phyloP scores from a whole-genome alignment of 2,113 vertebrate genomes.

The Thomomys bottae region DNA sequence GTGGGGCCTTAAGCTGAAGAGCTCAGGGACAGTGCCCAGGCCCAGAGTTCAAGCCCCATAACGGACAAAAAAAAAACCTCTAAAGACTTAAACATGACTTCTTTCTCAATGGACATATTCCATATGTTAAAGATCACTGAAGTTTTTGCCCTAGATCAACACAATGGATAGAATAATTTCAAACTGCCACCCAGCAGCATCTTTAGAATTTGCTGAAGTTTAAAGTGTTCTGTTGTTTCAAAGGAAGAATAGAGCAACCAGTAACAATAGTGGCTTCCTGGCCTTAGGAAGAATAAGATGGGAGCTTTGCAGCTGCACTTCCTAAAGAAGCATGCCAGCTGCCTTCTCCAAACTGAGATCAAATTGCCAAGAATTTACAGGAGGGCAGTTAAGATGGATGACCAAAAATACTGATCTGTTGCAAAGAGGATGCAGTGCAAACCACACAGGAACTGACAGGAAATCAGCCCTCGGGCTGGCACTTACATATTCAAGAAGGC shows the following conservation, averaged over 20 bases:
- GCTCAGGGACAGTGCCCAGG: too few relatives aligned
- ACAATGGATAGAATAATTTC: conserved; percentile 31
- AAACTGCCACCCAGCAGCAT: conserved; percentile 20
- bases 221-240: conserved; percentile 58
- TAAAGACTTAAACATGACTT: not conserved
- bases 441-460: conserved; percentile 83
- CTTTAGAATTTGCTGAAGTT: conserved; percentile 5
- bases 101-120: not conserved
- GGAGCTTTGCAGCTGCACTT: conserved; percentile 72
- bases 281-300: conserved; percentile 62
- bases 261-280: conserved; percentile 70
- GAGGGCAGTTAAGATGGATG: conserved; percentile 79
- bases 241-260: conserved; percentile 61
- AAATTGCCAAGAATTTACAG: conserved; percentile 61
- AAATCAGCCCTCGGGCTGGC: conserved; percentile 71
- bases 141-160: conserved; percentile 38
- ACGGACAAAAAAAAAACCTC: not conserved
- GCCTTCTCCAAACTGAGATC: conserved; percentile 64
- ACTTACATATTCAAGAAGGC: conserved; percentile 57
- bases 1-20: too few relatives aligned
- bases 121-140: not conserved
- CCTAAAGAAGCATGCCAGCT: conserved; percentile 76
- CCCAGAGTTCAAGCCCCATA: too few relatives aligned
- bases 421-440: conserved; percentile 82
- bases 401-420: conserved; percentile 75